phyloP scores from a whole-genome alignment of 2,888 invertebrate genomes.

The Conus canariensis region DNA sequence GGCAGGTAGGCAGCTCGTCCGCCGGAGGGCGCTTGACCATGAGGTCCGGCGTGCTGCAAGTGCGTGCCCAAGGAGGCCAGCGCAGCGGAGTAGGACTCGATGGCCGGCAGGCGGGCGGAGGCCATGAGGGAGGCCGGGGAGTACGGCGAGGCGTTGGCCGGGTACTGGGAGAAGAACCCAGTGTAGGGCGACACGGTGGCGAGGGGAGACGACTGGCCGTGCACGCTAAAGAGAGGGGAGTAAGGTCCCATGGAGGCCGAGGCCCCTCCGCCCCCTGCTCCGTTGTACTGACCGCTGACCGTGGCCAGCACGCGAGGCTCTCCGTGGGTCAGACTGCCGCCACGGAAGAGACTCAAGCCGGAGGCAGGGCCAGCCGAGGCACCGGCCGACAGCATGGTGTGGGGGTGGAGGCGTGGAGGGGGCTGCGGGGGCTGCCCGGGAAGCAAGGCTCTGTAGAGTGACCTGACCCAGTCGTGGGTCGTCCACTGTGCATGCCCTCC shows the following conservation, averaged over 20 bases:
- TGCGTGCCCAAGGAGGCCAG: constrained; percentile 74
- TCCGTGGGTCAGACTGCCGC: constrained; percentile 59
- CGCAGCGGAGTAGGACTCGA: constrained; percentile 73
- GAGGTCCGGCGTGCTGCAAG: constrained; percentile 58
- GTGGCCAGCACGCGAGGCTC: constrained; percentile 50
- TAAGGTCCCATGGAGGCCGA: constrained; percentile 49
- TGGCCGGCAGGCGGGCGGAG: constrained; percentile 61
- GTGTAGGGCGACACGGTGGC: constrained; percentile 62
- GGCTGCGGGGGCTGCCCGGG: not conserved
- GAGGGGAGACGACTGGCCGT: constrained; percentile 55
- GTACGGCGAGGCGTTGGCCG: constrained; percentile 41
- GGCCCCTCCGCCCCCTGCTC: constrained; percentile 15
- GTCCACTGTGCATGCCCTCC: constrained; percentile 56
- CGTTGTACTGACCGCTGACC: constrained; percentile 7
- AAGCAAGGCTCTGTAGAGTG: constrained; percentile 39
- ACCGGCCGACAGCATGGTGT: constrained; percentile 54
- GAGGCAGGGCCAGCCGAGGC: constrained; percentile 59
- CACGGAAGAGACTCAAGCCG: constrained; percentile 45
- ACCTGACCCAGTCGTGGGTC: constrained; percentile 44
- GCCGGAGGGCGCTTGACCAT: not conserved
- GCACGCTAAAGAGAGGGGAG: constrained; percentile 56
- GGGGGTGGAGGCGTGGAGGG: not conserved
- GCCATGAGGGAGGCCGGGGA: constrained; percentile 43
- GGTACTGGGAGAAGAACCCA: constrained; percentile 68
- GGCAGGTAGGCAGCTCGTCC: constrained; percentile 3